These are phyloP conservation scores for Ctenosaura bakeri DNA, from an alignment of 2,797 vertebrate genomes.

Conservation along the genomic window DNA sequence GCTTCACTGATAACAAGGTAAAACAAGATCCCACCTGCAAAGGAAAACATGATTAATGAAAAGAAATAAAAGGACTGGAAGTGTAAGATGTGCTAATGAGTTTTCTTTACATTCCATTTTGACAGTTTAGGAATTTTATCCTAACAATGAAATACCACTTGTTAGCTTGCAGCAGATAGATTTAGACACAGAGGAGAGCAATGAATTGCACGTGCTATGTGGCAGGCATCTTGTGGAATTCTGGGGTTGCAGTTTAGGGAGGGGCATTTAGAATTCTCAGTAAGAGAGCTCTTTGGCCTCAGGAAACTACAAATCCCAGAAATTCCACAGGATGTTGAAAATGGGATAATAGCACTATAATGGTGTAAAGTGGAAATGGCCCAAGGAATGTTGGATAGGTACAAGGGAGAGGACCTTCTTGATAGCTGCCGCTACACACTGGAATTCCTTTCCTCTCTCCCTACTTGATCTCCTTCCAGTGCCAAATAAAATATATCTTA, in stretches of 20 bases:
- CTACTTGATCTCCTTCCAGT: no score
- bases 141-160: neutral
- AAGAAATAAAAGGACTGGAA: conserved; percentile 9
- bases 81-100: conserved; percentile 33
- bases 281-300: no score
- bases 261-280: no score
- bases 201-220: neutral
- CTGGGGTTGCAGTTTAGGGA: no score
- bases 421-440: no score
- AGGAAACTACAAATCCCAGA: no score
- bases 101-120: neutral
- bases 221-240: neutral
- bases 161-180: conserved; percentile 10
- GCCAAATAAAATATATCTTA: no score
- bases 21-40: conserved; percentile 32
- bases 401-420: no score
- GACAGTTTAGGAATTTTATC: conserved; percentile 10
- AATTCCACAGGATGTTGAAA: no score
- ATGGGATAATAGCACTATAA: no score
- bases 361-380: no score
- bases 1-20: conserved; percentile 35
- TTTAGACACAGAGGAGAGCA: neutral
- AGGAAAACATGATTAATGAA: conserved; percentile 39
- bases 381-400: neutral
- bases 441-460: no score